These are phyloP conservation scores for Hippasteria phrygiana DNA, from an alignment of 53 echinoderm and acorn worm genomes.

Conservation along the genomic window DNA sequence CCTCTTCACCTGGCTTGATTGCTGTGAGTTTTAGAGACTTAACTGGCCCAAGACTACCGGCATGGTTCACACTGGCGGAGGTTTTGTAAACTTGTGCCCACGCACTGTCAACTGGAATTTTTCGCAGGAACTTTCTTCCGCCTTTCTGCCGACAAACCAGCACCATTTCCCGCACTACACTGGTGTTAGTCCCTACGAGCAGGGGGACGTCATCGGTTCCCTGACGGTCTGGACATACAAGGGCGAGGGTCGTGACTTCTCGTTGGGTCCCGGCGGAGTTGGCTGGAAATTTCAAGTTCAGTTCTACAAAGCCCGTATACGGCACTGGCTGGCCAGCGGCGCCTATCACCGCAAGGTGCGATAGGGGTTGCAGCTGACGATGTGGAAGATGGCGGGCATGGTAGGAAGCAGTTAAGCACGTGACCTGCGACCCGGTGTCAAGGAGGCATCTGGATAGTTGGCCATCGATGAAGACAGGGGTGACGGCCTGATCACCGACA, in stretches of 20 bases:
- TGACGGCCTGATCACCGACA: slow-evolving; percentile 37
- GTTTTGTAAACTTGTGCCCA: slow-evolving; percentile 1
- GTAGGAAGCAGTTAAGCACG: background rate
- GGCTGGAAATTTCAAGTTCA: slow-evolving; percentile 28
- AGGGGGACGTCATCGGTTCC: slow-evolving; percentile 26
- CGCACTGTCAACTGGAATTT: background rate
- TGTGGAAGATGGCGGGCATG: slow-evolving; percentile 8
- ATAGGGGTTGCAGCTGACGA: slow-evolving; percentile 23
- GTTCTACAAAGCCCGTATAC: slow-evolving; percentile 21
- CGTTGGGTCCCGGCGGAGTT: background rate
- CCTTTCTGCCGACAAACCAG: background rate
- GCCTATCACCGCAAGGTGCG: slow-evolving; percentile 35
- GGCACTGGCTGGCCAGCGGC: slow-evolving; percentile 32
- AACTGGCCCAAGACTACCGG: background rate
- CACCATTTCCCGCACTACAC: slow-evolving; percentile 21
- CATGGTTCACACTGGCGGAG: too few relatives aligned
- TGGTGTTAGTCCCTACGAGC: slow-evolving; percentile 42
- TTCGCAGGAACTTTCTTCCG: background rate
- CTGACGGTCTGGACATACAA: slow-evolving; percentile 18
- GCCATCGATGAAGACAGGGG: background rate
- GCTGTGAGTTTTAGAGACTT: background rate
- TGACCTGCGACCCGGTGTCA: too few relatives aligned
- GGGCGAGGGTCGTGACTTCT: slow-evolving; percentile 36
- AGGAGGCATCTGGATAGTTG: background rate
- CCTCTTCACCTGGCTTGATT: background rate